Base-by-base conservation (phyloP, 2,113 vertebrate species). In the Tychaedon coryphoeus region DNA sequence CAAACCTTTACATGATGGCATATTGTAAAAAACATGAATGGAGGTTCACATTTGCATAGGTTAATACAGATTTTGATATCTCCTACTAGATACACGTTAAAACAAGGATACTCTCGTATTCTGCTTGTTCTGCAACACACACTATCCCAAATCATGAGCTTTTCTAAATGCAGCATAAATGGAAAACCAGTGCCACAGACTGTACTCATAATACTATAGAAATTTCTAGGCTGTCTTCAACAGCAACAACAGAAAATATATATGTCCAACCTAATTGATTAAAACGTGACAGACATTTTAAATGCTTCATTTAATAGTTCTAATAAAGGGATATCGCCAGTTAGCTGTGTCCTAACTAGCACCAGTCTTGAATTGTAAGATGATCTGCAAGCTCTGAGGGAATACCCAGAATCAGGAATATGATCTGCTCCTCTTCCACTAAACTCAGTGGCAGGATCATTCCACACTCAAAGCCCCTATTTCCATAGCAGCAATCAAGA, bases 201-300 rank as follows among this genome's bases (percentile, higher is more conserved):
- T 58, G 8, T 58, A 75, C 19, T 36, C 45, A 57, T 33, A 79
- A 86, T 8, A 22, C 18, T 83, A 60, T 51, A 56, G 50, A 92
- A 81, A 62, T 78, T 83, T 78, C 73, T 76, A 90, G 47, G 38
- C 36, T 61, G 40, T 76, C 76, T 96, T 88, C 78, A 95, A 85
- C 42, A 90, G 71, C 34, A 88, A 29, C 78, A 89, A 47, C 29
- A 71, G 80, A 95, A 96, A 28, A 36, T 5, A 2, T 5, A 2
- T 2, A 5, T 19, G 57, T 74, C 90, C 75, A 36, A 87, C 29
- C 38, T 87, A 42, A 3, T 3, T 43, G 36, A 88, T 33, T 79
- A 79, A 86, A 91, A 85, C 25, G 72, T 9, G 15, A 77, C 15
- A 20, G 79, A 73, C 40, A 56, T 71, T 91, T 73, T 62, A 89